Evolutionary conservation across 2,888 invertebrate genomes (phyloP), one percentile per base, ranked within the genome.

Genomic region (Cataglyphis livida): DNA sequence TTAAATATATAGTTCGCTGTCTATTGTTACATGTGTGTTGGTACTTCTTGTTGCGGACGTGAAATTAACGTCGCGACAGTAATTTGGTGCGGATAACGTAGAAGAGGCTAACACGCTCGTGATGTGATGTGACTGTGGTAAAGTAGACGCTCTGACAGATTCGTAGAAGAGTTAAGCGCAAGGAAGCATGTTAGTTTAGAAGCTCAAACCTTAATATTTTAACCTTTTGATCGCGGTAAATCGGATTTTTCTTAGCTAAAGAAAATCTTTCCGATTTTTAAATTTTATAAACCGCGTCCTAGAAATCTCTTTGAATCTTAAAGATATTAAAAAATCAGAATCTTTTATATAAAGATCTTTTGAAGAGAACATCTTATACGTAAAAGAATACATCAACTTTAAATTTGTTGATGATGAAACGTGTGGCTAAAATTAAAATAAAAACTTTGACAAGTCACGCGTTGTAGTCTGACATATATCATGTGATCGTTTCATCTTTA

Each of bases 1-100:
- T 65, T 70, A 44, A 78, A n/a, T 32, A n/a, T 32, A 44, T 70
- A 78, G 25, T 44, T 44, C 32, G 70, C 41, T 12, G 59, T 44
- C 44, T 21, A 35, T 35, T 12, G 12, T 2, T 70, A 35, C 44
- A 35, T 32, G 44, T 9, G 3, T 35, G 6, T 6, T 6, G 32
- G 6, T 32, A 32, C 12, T 28, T 15, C 41, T 66, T 41, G n/a
- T 12, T 21, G 51, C 41, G 32, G 9, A 75, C 9, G 66, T n/a
- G 28, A 76, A 76, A 76, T 76, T 66, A 66, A 15, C 41, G 21
- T 28, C 12, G 6, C 59, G 38, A 54, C 15, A 5, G 32, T 57
- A 78, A 70, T 59, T 57, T 15, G 9, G 44, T 9, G 65, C 35
- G 9, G 62, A 21, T 21, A 38, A 59, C 5, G 71, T 32, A 28